Percentiles rank a stretch among this genome's conserved stretches.
These are phyloP conservation scores for Cheilosia vulpina DNA, from an alignment of 2,888 invertebrate species.

Conservation along the genomic window DNA sequence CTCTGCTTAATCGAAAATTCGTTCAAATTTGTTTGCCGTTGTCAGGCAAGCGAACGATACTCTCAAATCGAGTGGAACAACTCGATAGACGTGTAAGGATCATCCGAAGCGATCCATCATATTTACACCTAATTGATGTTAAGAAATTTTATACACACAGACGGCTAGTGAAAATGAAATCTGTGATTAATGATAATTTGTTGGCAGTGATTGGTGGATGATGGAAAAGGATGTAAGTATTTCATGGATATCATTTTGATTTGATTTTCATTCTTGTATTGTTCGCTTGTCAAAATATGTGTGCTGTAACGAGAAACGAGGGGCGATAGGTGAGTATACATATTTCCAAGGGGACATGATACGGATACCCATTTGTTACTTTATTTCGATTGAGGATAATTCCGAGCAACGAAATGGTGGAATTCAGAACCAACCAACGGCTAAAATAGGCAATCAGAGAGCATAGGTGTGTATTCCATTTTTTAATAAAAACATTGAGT, in stretches of 20 bases:
- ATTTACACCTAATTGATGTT: slow-evolving; percentile 75
- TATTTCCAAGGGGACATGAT: neutral
- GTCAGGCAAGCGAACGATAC: slow-evolving; percentile 37
- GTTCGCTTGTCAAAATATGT: slow-evolving; percentile 71
- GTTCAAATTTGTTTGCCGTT: slow-evolving; percentile 67
- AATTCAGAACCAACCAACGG: too few relatives aligned
- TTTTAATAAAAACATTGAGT: too few relatives aligned
- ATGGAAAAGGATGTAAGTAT: slow-evolving; percentile 74
- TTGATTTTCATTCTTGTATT: slow-evolving; percentile 68
- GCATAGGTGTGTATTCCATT: too few relatives aligned
- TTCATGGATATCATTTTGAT: slow-evolving; percentile 73
- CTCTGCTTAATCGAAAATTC: slow-evolving; percentile 49
- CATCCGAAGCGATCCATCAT: slow-evolving; percentile 70
- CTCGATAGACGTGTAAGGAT: slow-evolving; percentile 66
- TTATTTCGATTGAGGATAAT: too few relatives aligned
- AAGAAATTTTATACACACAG: slow-evolving; percentile 47
- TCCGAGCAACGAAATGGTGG: neutral
- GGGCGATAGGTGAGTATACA: slow-evolving; percentile 6
- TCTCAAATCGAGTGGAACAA: slow-evolving; percentile 60
- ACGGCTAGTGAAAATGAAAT: slow-evolving; percentile 48
- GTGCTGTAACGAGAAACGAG: slow-evolving; percentile 14
- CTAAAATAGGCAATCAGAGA: too few relatives aligned
- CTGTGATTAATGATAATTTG: slow-evolving; percentile 72
- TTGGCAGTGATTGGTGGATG: slow-evolving; percentile 72
- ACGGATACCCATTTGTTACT: too few relatives aligned